Evolutionary conservation across 2,113 vertebrate species (phyloP).

Genomic region (Halcyon malimbica): DNA sequence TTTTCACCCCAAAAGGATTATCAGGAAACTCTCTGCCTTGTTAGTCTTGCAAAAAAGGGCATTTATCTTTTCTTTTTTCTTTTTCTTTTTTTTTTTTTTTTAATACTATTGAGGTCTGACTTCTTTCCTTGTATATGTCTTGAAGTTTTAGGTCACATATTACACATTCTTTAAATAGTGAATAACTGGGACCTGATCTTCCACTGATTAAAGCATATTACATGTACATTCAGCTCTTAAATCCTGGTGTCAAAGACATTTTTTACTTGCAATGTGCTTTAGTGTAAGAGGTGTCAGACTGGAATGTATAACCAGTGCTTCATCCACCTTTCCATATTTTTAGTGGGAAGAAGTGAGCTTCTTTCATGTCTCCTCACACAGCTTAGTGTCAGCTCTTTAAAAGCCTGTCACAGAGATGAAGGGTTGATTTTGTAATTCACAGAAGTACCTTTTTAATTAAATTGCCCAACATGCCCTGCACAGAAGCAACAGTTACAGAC

Average conservation of each 20-base stretch:
- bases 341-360: not conserved
- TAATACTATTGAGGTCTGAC: not conserved
- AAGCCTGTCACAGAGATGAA: not conserved
- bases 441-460: not conserved
- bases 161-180: not conserved
- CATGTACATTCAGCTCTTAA: not conserved
- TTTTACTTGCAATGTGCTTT: not conserved
- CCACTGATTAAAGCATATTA: not conserved
- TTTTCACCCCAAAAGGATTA: not conserved
- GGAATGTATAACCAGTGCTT: not conserved
- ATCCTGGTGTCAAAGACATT: not conserved
- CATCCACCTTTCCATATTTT: not conserved
- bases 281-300: not conserved
- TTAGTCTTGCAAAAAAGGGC: not conserved
- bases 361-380: not conserved
- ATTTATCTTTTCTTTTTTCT: not conserved
- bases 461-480: not conserved
- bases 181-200: not conserved
- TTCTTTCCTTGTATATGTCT: not conserved
- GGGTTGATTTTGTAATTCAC: not conserved
- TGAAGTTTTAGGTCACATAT: not conserved
- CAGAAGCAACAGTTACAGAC: not conserved
- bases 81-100: not conserved
- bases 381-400: not conserved
- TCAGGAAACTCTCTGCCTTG: not conserved